These are phyloP conservation scores for Marmota monax DNA, from an alignment of 2,113 vertebrate species.

Conservation along the genomic window DNA sequence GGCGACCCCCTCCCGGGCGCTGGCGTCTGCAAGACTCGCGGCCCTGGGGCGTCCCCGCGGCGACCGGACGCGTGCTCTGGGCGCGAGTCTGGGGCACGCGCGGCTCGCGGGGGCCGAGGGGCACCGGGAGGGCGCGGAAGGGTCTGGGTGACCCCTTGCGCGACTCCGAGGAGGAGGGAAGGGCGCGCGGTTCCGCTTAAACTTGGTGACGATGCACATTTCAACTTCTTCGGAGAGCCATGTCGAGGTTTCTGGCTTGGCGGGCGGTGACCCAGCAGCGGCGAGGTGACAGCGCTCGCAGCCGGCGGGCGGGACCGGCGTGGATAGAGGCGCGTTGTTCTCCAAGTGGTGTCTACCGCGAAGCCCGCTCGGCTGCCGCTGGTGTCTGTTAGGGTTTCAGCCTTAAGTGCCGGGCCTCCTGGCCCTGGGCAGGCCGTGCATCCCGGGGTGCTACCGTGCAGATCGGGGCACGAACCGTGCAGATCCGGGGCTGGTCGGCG, in stretches of 20 bases:
- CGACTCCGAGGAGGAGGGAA: not conserved
- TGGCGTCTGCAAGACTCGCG: not conserved
- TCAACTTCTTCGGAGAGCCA: constrained; percentile 66
- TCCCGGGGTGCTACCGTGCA: not conserved
- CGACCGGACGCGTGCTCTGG: not conserved
- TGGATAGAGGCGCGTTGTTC: not conserved
- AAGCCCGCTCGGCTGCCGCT: not conserved
- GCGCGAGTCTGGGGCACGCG: not conserved
- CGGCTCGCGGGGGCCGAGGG: not conserved
- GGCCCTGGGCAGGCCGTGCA: not conserved
- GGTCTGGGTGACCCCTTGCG: not conserved
- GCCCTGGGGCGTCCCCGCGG: not conserved
- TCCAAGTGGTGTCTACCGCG: not conserved
- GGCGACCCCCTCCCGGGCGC: not conserved
- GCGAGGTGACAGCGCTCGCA: constrained; percentile 36
- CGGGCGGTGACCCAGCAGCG: not conserved
- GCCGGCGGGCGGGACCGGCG: not conserved
- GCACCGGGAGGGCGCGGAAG: not conserved
- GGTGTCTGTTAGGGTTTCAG: not conserved
- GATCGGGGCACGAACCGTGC: too few species aligned
- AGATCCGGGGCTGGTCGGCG: not conserved
- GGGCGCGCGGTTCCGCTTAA: constrained; percentile 39
- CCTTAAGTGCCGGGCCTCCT: not conserved
- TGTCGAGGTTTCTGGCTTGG: not conserved
- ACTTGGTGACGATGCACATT: constrained; percentile 80